Base-by-base conservation (phyloP, 2,888 invertebrate species). In the Nymphalis polychloros region DNA sequence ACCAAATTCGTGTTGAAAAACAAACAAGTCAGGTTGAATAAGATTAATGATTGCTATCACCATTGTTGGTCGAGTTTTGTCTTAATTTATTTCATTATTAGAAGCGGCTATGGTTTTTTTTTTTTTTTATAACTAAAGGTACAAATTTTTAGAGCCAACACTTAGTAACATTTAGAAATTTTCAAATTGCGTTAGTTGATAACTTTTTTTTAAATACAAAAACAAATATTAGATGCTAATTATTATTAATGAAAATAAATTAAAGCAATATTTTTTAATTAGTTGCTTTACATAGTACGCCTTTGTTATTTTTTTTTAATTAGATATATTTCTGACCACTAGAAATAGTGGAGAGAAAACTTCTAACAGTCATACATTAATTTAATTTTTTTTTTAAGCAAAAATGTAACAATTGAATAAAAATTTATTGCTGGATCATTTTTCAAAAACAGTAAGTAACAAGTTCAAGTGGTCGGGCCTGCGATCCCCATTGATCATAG, bases 71-170 rank as follows among this genome's bases (percentile, higher is more conserved):
- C 74, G 70, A 68, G 72, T 81, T 84, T 82, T 81, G 84, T 83
- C 84, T 85, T 90, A 89, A 90, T 90, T 87, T 84, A 41, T 88
- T 87, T 87, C 86, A 83, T 87, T 89, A 86, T 81, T 76, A 77
- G 78, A 74, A 75, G 69, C 77, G 76, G 53, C 72, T 78, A 81
- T 31, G 23, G 7, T n/a, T 31, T 27, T 35, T 35, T 35, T 19
- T 8, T n/a, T n/a, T 55, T 1, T 55, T 53, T 53, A 7, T 31
- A 1, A 13, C 10, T 55, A 0, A 17, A 27, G 27, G 17, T 50
- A 23, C 16, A 23, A 23, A 19, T 31, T 55, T 17, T 55, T 13
- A 55, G 6, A 16, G 10, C 13, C 3, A 41, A 41, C 13, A 41
- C 4, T 41, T 13, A 41, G 10, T 41, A 41, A 41, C 2, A 41